Conservation (phyloP, 2,888 invertebrate genomes). For the Sicus ferrugineus region DNA sequence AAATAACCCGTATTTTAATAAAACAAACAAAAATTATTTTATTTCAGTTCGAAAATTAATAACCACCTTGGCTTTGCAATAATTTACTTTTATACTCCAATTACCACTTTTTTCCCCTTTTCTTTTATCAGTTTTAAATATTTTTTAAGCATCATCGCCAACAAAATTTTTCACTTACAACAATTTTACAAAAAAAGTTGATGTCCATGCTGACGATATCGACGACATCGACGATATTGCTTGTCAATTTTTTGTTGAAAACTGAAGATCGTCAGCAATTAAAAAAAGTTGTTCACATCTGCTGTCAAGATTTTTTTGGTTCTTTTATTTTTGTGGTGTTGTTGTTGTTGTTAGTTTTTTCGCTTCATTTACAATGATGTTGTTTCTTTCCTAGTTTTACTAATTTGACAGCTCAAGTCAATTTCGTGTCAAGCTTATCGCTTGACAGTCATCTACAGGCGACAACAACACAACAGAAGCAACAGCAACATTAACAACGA, state of each 20-base stretch:
- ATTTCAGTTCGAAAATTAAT: too few relatives aligned
- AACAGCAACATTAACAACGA: constrained; percentile 9
- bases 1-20: too few relatives aligned
- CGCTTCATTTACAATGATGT: neutral
- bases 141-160: neutral
- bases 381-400: constrained; percentile 23
- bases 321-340: neutral
- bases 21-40: too few relatives aligned
- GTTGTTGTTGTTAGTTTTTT: neutral
- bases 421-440: constrained; percentile 33
- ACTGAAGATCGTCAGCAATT: neutral
- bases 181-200: too few relatives aligned
- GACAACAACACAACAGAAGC: constrained; percentile 20
- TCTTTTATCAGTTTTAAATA: neutral
- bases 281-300: neutral
- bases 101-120: neutral
- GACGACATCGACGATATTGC: too few relatives aligned
- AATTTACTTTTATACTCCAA: neutral
- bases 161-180: too few relatives aligned
- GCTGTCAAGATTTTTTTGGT: neutral
- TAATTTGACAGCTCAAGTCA: constrained; percentile 33
- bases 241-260: too few relatives aligned
- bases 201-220: too few relatives aligned
- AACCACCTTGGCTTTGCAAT: neutral
- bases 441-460: constrained; percentile 19